These are phyloP conservation scores for Scarus forsteni DNA, from an alignment of 2,797 vertebrate genomes.

Conservation along the genomic window DNA sequence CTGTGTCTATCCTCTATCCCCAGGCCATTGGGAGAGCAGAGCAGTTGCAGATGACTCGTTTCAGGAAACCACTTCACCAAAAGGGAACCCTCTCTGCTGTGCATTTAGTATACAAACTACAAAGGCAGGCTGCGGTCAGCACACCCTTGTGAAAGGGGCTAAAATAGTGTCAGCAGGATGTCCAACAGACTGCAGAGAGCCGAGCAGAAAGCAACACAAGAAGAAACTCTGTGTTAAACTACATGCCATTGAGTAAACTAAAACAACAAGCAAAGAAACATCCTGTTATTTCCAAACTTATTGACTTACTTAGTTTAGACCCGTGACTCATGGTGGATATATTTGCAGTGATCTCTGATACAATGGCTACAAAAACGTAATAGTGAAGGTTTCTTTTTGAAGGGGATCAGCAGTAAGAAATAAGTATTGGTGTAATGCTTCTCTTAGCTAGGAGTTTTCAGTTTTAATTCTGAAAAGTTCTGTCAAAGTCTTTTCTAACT, in stretches of 20 bases:
- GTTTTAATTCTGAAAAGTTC: too few relatives aligned
- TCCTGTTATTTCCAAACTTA: too few relatives aligned
- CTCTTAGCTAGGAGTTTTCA: too few relatives aligned
- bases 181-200: conserved; percentile 71
- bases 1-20: conserved; percentile 69
- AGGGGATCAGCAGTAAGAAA: too few relatives aligned
- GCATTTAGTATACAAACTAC: conserved; percentile 84
- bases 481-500: too few relatives aligned
- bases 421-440: too few relatives aligned
- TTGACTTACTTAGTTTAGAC: too few relatives aligned
- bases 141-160: conserved; percentile 82
- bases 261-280: neutral
- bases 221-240: conserved; percentile 6
- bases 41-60: conserved; percentile 81
- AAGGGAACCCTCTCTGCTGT: conserved; percentile 78
- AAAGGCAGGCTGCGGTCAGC: conserved; percentile 82
- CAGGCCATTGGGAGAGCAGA: conserved; percentile 68
- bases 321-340: too few relatives aligned
- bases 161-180: conserved; percentile 83
- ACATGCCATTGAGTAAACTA: neutral
- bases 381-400: too few relatives aligned
- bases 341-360: too few relatives aligned
- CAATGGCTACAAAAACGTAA: too few relatives aligned
- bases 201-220: conserved; percentile 31
- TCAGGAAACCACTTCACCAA: conserved; percentile 81